Conservation (phyloP, 2,797 vertebrate genomes). For the Enteromius trimaculatus region DNA sequence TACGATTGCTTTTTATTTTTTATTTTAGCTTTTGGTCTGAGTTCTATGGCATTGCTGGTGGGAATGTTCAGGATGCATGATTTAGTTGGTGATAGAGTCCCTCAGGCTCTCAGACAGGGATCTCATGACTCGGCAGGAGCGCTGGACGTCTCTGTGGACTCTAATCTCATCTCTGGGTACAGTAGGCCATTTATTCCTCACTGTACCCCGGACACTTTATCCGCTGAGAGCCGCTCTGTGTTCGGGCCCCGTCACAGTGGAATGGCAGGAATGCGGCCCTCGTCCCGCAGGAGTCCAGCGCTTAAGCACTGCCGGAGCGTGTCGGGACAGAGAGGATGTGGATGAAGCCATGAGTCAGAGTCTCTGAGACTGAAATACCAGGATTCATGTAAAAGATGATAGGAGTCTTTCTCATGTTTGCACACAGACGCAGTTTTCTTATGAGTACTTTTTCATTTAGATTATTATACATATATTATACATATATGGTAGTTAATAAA, state of each 20-base stretch:
- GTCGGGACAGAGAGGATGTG: not conserved
- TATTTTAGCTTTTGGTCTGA: too few relatives aligned
- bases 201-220: conserved; percentile 37
- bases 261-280: conserved; percentile 53
- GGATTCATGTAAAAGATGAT: not conserved
- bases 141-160: not conserved
- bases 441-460: too few relatives aligned
- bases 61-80: not conserved
- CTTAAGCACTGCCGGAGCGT: not conserved
- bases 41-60: not conserved
- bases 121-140: not conserved
- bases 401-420: not conserved
- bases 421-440: not conserved
- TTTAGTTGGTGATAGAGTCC: not conserved
- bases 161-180: conserved; percentile 32
- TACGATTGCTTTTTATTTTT: too few relatives aligned
- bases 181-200: conserved; percentile 32
- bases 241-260: conserved; percentile 16
- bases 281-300: not conserved
- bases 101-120: not conserved
- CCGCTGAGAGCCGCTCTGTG: not conserved
- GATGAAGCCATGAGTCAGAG: not conserved
- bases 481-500: too few relatives aligned
- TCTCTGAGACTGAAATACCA: not conserved
- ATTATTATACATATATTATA: not conserved